Evolutionary conservation across 2,113 vertebrate species (phyloP).

Genomic region (Meles meles): DNA sequence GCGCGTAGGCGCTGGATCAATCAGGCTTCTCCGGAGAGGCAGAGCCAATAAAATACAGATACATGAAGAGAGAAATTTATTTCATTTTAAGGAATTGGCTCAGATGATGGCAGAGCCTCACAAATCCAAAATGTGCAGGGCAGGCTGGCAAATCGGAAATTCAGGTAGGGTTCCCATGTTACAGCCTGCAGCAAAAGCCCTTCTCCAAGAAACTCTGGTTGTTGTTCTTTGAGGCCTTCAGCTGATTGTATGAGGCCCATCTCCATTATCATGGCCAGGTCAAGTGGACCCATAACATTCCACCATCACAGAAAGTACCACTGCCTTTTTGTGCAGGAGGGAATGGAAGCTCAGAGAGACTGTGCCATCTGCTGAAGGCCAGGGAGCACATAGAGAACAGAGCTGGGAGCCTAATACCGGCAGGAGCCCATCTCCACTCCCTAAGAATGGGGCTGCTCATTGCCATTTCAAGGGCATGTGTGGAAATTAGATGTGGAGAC

Average conservation of each 20-base stretch:
- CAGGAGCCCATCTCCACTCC: too few relatives aligned
- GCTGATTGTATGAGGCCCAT: background rate
- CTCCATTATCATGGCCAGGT: background rate
- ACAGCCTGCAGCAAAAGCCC: background rate
- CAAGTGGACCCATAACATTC: background rate
- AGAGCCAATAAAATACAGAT: background rate
- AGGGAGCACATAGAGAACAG: background rate
- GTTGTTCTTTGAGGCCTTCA: background rate
- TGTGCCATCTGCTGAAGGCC: background rate
- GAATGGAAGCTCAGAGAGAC: background rate
- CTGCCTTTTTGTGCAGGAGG: background rate
- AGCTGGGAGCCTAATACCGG: background rate
- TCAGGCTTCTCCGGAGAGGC: background rate
- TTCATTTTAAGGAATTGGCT: background rate
- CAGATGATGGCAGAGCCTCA: background rate
- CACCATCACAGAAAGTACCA: background rate
- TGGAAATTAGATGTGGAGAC: background rate
- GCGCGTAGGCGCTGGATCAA: accelerated
- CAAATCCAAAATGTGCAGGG: background rate
- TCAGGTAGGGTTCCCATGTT: background rate
- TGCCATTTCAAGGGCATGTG: background rate
- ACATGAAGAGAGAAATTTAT: background rate
- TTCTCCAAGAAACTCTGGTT: background rate
- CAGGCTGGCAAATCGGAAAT: too few relatives aligned
- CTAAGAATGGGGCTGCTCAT: background rate